Percentiles rank a stretch among this genome's conserved stretches.
These are phyloP conservation scores for Tetanocera ferruginea DNA, from an alignment of 2,888 invertebrate genomes.

Conservation along the genomic window DNA sequence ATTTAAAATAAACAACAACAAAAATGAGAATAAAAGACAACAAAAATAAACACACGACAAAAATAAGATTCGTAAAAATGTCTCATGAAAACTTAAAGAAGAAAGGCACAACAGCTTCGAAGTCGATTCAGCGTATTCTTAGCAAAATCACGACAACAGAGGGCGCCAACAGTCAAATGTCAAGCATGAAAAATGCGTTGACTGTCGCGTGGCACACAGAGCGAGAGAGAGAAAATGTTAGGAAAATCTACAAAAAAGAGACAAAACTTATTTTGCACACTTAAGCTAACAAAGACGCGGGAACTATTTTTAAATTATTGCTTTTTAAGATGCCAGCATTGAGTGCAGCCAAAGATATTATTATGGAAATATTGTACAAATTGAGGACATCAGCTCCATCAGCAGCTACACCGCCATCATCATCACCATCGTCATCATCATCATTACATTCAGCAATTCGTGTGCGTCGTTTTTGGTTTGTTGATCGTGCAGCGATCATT, in stretches of 20 bases:
- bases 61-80: not conserved
- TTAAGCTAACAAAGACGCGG: not conserved
- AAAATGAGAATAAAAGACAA: not conserved
- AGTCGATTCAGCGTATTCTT: conserved; percentile 1
- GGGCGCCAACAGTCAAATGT: conserved; percentile 67
- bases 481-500: conserved; percentile 63
- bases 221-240: not conserved
- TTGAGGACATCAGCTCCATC: conserved; percentile 30
- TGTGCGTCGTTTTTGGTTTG: conserved; percentile 61
- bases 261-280: conserved; percentile 10
- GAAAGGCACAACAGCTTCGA: not conserved
- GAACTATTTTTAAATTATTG: too few relatives aligned
- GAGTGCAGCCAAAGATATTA: not conserved
- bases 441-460: conserved; percentile 50
- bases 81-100: not conserved
- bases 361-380: conserved; percentile 19
- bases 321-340: too few relatives aligned
- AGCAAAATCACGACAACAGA: conserved; percentile 54
- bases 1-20: not conserved
- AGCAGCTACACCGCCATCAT: not conserved
- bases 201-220: conserved; percentile 47
- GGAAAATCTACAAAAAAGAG: not conserved
- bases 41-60: not conserved
- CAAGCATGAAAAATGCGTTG: conserved; percentile 69
- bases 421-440: not conserved